Evolutionary conservation across 2,113 vertebrate genomes (phyloP), one percentile per base, ranked within the genome.

Genomic region (Ciconia stormi): DNA sequence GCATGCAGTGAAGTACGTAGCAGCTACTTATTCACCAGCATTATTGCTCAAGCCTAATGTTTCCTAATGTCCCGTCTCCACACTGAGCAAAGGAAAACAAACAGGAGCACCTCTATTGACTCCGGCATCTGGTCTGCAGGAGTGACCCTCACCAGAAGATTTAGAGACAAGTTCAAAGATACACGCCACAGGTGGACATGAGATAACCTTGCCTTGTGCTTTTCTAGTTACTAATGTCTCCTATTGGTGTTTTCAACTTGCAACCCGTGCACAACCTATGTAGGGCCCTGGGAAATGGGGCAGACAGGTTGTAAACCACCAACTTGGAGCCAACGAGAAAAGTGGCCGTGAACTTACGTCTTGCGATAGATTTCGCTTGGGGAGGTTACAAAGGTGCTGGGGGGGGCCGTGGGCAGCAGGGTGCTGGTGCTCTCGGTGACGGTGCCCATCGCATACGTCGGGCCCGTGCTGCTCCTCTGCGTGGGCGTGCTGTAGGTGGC

Each of bases 401-500:
- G 13, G 46, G 9, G 8, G 53, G 11, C 34, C 21, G 27, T 0
- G 59, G 72, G 38, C 40, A 61, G 53, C 7, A 13, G 58, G 67
- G 67, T 25, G n/a, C n/a, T 58, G 38, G 47, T 40, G 80, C 6
- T 13, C 42, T 25, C 3, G 9, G 74, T 12, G 73, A 3, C 3
- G 5, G 10, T 42, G 53, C 6, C 65, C 16, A 1, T 3, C 0
- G 1, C 0, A 2, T 63, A 4, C 9, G 6, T 16, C 81, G 8
- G 17, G 3, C 4, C 53, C 1, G 23, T 20, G 73, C 3, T 5
- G 16, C 73, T 72, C 23, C 81, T 13, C 44, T 40, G 73, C 4
- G 34, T 10, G 49, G 78, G 16, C 0, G 17, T 56, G 61, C 70
- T 56, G 73, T 4, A 25, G 34, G 53, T 1, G 14, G 73, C 49